Conservation (phyloP, 2,888 invertebrate genomes). For the Caenorhabditis drosophilae region DNA sequence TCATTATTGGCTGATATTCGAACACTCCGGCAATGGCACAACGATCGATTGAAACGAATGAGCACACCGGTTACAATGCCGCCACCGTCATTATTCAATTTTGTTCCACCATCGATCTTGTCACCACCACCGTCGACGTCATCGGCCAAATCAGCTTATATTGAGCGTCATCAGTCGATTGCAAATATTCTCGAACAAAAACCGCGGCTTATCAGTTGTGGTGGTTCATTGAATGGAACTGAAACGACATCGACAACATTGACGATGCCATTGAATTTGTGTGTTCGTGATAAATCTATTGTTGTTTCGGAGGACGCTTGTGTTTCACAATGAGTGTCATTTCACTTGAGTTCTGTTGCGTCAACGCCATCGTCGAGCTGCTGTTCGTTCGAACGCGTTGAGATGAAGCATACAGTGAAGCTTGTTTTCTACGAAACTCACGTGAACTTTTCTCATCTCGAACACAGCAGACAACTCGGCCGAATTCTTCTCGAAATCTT, state of each 20-base stretch:
- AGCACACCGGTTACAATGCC: constrained; percentile 2
- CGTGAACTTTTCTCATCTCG: constrained; percentile 23
- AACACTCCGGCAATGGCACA: constrained; percentile 43
- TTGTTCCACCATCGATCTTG: constrained; percentile 17
- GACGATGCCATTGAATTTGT: constrained; percentile 35
- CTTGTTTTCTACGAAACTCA: constrained; percentile 32
- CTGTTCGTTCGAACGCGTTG: constrained; percentile 26
- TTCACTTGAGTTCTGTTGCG: constrained; percentile 2
- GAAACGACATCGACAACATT: constrained; percentile 7
- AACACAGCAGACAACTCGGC: constrained; percentile 71
- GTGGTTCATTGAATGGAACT: not conserved
- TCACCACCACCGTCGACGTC: constrained; percentile 10
- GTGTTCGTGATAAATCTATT: no score
- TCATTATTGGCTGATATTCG: constrained; percentile 37
- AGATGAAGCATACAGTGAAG: constrained; percentile 25
- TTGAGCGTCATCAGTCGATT: constrained; percentile 35
- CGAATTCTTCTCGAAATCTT: constrained; percentile 65
- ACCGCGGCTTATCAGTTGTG: constrained; percentile 13
- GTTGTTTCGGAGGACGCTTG: no score
- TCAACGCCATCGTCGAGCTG: constrained; percentile 18
- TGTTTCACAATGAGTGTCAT: constrained; percentile 21
- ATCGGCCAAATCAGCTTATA: constrained; percentile 15
- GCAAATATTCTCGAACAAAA: constrained; percentile 39
- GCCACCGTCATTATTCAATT: constrained; percentile 14
- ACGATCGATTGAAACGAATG: constrained; percentile 28